Evolutionary conservation across 1,140 invertebrate species (phyloP), one percentile per base, ranked within the genome.

Genomic region (Ceratosolen solmsi): DNA sequence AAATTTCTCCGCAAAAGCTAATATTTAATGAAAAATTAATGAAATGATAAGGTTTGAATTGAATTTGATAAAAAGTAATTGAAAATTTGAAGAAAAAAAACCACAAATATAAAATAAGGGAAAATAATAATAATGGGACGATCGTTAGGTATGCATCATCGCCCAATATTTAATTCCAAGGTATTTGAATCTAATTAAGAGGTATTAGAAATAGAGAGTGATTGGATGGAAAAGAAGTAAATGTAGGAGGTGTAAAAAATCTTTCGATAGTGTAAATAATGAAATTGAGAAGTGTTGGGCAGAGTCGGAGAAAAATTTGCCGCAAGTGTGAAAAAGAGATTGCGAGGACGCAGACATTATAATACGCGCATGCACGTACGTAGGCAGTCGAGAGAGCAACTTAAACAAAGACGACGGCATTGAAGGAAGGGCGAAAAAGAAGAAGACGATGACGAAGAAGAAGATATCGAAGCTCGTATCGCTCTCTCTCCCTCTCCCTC

Each of bases 391-490:
- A 13, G 13, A 56, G 13, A 41, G 15, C 51, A 33, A 65, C 25
- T 38, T 65, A 77, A 79, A 79, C 77, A 79, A 79, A 79, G 77
- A 68, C 46, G 13, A 8, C 17, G n/a, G 36, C 15, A 27, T 13
- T 1, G 36, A 51, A 41, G 46, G 5, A n/a, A 30, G 5, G 58
- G 38, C 22, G n/a, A 63, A 1, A n/a, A 58, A 27, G 77, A 71
- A 36, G 77, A 79, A 71, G 36, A 72, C 9, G 49, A 51, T 27
- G 38, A 63, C 3, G 36, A 58, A 27, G 77, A 71, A 54, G 77
- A 79, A 71, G 36, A 72, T 54, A 54, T 70, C 60, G 58, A 49
- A 78, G n/a, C n/a, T n/a, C n/a, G n/a, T n/a, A n/a, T n/a, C n/a
- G n/a, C 25, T 13, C 13, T 46, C 60, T 60, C 5, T 13, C 41